Base-by-base conservation (phyloP, 2,888 invertebrate species). In the Vanessa cardui region DNA sequence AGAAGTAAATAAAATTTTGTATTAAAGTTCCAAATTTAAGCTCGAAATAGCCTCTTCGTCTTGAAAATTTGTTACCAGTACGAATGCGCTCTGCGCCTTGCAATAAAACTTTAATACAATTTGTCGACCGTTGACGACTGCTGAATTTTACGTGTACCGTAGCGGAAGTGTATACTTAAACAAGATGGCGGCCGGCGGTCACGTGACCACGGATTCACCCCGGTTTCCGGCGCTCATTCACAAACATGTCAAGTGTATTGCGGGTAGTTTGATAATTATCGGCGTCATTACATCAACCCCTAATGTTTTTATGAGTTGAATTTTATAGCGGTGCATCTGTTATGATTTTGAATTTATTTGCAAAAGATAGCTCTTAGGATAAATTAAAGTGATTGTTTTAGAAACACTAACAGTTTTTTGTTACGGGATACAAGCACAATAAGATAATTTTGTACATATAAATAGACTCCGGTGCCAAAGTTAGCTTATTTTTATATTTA, bases 121-220 rank as follows among this genome's bases (percentile, higher is more conserved):
- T 74, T 70, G 71, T 78, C 76, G 78, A 83, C 78, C 80, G 83
- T 88, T 88, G 80, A 77, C 80, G 78, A 84, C 79, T 82, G 72
- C 87, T 84, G 85, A 75, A 78, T 78, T 78, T 75, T 79, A 80
- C 78, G 79, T 81, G 79, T 78, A 72, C 76, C 76, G 81, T 73
- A 72, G 81, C 90, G 92, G 92, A 91, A 90, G 87, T 86, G 81
- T 77, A 82, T 88, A 86, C 87, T 90, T 88, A 87, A 84, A 85
- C 90, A 92, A 91, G 88, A 91, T 91, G 90, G 91, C 89, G 76
- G 86, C 77, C 76, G 84, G 79, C 76, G 83, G 87, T 89, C 89
- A 90, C 90, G 90, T 90, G 89, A 88, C 90, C 85, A 74, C 81
- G 89, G 91, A 91, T 91, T 85, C 92, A 90, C 90, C 89, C 88